Evolutionary conservation across 1,140 invertebrate genomes (phyloP), one percentile per base, ranked within the genome.

Genomic region (Leucophenga varia): DNA sequence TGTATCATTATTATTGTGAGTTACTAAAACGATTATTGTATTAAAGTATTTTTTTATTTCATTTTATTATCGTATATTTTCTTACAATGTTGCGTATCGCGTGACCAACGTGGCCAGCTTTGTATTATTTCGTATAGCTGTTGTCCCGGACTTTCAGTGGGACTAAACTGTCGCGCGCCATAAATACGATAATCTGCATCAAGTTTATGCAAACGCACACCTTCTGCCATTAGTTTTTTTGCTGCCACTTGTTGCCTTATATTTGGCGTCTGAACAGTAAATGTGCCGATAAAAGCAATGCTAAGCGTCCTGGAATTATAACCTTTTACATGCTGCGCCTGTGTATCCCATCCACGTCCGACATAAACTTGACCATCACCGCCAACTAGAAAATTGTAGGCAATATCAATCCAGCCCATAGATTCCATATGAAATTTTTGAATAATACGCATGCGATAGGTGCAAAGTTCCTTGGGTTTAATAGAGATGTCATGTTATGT

Each of bases 371-470:
- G 79, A 0, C 87, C 87, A 61, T 89, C 86, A 19, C 85, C 86
- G 1, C 87, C 89, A 2, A 90, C 78, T 2, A 91, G 65, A 58
- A 91, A 93, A 61, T 86, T 91, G 55, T 88, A 88, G 0, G 32
- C 83, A 25, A 87, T 86, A 52, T 87, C 86, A 14, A 64, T 63
- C 79, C 80, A 78, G 1, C 72, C 60, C 8, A 73, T 73, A 0
- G 57, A 61, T 36, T 82, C 78, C 53, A 86, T 84, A 50, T 87
- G 84, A 51, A 79, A 84, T 1, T 75, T 78, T 61, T 87, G 85
- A 14, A 83, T 81, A 2, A 61, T 31, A 34, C 78, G 72, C n/a
- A 83, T 78, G 0, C 51, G 43, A 36, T 54, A 55, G 3, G 57
- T 59, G 43, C 67, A 71, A 13, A 76, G 57, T 0, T 82, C 63